Conservation (phyloP, 2,797 vertebrate genomes). For the Australoheros facetus region DNA sequence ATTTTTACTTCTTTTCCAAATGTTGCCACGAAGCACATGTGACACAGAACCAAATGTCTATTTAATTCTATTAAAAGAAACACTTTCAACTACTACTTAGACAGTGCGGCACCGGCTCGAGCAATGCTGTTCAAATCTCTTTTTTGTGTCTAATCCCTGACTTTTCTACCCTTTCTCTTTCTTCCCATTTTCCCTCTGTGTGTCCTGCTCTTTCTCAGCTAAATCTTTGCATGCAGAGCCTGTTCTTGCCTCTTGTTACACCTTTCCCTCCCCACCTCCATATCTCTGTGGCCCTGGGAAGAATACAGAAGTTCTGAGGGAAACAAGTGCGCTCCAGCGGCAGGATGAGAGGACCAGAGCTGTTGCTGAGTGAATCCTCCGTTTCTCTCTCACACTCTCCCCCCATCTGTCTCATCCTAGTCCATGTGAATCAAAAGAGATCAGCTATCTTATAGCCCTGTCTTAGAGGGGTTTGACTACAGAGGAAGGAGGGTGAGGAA, state of each 20-base stretch:
- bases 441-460: constrained; percentile 64
- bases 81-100: constrained; percentile 24
- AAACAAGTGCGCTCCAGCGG: constrained; percentile 48
- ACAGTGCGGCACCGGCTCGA: constrained; percentile 18
- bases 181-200: constrained; percentile 8
- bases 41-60: constrained; percentile 21
- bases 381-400: constrained; percentile 29
- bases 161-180: constrained; percentile 26
- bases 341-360: constrained; percentile 51
- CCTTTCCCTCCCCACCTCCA: constrained; percentile 22
- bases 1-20: neutral
- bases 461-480: constrained; percentile 70
- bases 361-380: constrained; percentile 43
- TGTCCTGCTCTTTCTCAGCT: constrained; percentile 15
- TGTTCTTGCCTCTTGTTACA: constrained; percentile 38
- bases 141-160: constrained; percentile 43
- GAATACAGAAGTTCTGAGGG: constrained; percentile 66
- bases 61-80: constrained; percentile 58
- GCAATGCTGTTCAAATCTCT: constrained; percentile 23
- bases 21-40: neutral
- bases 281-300: constrained; percentile 57
- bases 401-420: constrained; percentile 56
- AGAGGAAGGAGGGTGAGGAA: constrained; percentile 47
- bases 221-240: constrained; percentile 48
- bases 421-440: constrained; percentile 69